A percentile compares a stretch with the other conserved stretches of the same genome.
phyloP scores from a whole-genome alignment of 2,113 vertebrate genomes.

The Bos indicus region DNA sequence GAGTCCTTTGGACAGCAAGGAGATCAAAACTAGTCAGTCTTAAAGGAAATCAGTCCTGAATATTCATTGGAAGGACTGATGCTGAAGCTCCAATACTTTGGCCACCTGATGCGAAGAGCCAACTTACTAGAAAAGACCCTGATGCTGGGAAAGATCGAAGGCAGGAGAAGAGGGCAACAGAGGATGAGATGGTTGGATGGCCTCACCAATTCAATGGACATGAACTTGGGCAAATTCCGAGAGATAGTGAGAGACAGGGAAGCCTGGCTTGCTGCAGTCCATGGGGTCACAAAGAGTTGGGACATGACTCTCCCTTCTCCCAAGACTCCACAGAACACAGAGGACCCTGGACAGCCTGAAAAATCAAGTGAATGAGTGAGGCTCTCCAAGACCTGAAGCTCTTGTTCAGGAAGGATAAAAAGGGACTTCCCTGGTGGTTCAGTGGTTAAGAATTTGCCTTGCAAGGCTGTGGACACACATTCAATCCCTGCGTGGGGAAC shows the following conservation, averaged over 20 bases:
- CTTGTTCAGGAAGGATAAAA: neutral
- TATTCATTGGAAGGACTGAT: neutral
- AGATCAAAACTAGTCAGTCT: neutral
- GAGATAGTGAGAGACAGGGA: neutral
- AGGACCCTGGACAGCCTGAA: neutral
- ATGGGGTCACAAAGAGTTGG: neutral
- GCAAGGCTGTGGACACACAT: neutral
- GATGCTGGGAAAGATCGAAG: neutral
- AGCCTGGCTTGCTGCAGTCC: neutral
- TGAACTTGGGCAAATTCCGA: neutral
- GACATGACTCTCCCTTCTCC: neutral
- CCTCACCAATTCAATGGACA: neutral
- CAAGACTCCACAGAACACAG: neutral
- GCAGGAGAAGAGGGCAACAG: neutral
- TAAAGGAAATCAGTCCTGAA: neutral
- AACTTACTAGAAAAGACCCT: neutral
- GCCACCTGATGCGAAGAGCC: neutral
- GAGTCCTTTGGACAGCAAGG: neutral
- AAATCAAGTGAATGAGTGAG: neutral
- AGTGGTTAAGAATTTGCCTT: neutral
- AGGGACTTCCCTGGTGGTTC: neutral
- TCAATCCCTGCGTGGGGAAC: neutral
- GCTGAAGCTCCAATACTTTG: neutral
- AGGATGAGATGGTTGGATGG: neutral
- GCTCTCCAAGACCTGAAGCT: neutral